phyloP scores from a whole-genome alignment of 2,113 vertebrate genomes.

The Saimiri boliviensis region DNA sequence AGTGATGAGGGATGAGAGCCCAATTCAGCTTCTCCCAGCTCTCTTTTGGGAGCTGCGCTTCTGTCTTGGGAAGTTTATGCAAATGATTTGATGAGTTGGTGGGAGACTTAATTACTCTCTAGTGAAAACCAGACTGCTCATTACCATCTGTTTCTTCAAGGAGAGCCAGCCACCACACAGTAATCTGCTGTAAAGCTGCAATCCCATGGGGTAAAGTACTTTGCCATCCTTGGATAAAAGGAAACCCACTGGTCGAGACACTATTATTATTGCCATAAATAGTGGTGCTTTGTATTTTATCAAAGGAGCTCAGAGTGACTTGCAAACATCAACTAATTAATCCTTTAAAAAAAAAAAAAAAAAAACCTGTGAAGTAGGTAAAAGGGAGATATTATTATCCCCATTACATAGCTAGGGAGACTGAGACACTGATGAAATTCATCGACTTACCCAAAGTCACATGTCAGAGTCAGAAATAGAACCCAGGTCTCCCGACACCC shows the following conservation, averaged over 20 bases:
- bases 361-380: slow-evolving; percentile 64
- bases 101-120: slow-evolving; percentile 69
- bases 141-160: slow-evolving; percentile 65
- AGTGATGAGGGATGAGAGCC: not conserved
- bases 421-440: slow-evolving; percentile 27
- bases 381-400: slow-evolving; percentile 62
- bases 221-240: slow-evolving; percentile 73
- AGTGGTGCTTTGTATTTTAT: slow-evolving; percentile 77
- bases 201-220: slow-evolving; percentile 66
- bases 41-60: not conserved
- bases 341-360: slow-evolving; percentile 46
- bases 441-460: slow-evolving; percentile 43
- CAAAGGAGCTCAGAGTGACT: slow-evolving; percentile 72
- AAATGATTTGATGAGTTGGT: slow-evolving; percentile 48
- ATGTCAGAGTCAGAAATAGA: slow-evolving; percentile 37
- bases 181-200: slow-evolving; percentile 57
- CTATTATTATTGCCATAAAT: slow-evolving; percentile 78
- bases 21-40: not conserved
- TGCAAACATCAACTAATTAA: slow-evolving; percentile 77
- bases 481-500: not conserved
- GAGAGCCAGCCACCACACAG: slow-evolving; percentile 40
- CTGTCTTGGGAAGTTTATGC: slow-evolving; percentile 59
- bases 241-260: slow-evolving; percentile 45
- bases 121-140: slow-evolving; percentile 65
- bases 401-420: slow-evolving; percentile 48